Evolutionary conservation across 2,888 invertebrate species (phyloP), one percentile per base, ranked within the genome.

Genomic region (Archips xylosteana): DNA sequence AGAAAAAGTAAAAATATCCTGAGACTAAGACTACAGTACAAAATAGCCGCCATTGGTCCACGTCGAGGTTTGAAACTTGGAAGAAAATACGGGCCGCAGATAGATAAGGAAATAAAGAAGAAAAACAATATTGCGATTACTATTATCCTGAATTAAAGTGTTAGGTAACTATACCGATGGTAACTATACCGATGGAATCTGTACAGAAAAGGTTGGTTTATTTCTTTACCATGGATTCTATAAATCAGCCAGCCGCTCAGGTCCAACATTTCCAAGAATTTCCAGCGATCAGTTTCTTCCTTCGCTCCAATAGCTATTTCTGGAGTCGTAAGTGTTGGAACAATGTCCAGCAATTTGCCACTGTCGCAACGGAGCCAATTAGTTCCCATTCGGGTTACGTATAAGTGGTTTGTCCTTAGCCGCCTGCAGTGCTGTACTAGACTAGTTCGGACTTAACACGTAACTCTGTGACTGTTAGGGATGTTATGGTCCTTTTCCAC

Each of bases 351-450:
- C 79, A 83, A 82, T 85, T 82, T 79, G 81, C 79, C 80, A 77
- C 64, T 76, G 74, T 76, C 74, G 81, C 80, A 80, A 80, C 71
- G 81, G 79, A 80, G 79, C 80, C 83, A 85, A 85, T 85, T 86
- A 83, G 81, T 78, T 75, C 75, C 66, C 75, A 78, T 79, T 79
- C 76, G 74, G 76, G 77, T 71, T 75, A 69, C 78, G 39, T 68
- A 79, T 80, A 81, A 81, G 81, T 78, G 80, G 79, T 81, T 80
- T 80, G 85, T 81, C 84, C 85, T 84, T 83, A 84, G 78, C 79
- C 75, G 66, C 77, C 76, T 74, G 75, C 32, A 47, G n/a, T 66
- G 65, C 67, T 42, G 42, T n/a, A 71, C 70, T 72, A 68, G 71
- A 76, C 61, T 69, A 70, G 64, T 74, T 70, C 59, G 62, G 62